These are phyloP conservation scores for Festucalex cinctus DNA, from an alignment of 2,113 vertebrate species.

Conservation along the genomic window DNA sequence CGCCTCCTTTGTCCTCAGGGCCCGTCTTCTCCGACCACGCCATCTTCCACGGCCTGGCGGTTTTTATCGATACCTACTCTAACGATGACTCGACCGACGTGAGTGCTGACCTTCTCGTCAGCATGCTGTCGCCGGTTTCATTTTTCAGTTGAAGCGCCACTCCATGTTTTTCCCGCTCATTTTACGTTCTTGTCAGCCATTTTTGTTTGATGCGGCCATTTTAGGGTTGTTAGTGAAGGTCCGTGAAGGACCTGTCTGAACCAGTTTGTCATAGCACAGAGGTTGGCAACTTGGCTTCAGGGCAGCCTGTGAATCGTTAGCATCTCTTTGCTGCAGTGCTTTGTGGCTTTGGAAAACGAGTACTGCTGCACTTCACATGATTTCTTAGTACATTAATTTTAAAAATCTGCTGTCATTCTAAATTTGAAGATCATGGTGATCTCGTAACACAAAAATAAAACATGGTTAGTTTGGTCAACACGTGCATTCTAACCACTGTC, in stretches of 20 bases:
- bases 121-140: constrained; percentile 23
- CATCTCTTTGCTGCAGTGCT: no score
- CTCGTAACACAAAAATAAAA: no score
- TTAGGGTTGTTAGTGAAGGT: neutral
- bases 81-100: constrained; percentile 92
- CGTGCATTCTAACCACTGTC: no score
- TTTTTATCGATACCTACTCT: constrained; percentile 95
- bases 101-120: constrained; percentile 60
- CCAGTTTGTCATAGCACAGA: no score
- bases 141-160: constrained; percentile 10
- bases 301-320: no score
- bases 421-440: no score
- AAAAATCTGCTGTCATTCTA: no score
- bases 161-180: constrained; percentile 13
- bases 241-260: neutral
- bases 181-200: neutral
- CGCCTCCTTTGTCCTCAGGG: constrained; percentile 74
- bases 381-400: no score
- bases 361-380: no score
- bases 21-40: constrained; percentile 94
- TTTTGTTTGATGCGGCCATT: neutral
- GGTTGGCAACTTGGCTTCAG: no score
- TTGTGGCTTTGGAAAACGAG: no score
- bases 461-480: no score
- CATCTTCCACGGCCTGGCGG: constrained; percentile 89